These are phyloP conservation scores for Symphodus melops DNA, from an alignment of 2,113 vertebrate species.

Conservation along the genomic window DNA sequence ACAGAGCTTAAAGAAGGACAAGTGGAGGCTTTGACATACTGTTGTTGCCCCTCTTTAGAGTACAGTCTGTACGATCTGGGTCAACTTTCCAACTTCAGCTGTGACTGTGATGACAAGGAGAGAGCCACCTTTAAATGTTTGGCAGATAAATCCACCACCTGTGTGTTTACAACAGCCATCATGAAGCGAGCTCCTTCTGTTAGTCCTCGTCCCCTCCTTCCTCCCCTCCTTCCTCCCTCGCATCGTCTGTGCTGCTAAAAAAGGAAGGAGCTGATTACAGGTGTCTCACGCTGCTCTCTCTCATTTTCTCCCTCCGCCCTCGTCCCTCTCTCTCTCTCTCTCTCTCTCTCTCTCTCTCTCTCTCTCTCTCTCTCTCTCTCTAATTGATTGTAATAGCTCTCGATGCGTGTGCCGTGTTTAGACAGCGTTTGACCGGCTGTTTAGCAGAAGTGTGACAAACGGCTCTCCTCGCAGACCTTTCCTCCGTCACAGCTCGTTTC, in stretches of 20 bases:
- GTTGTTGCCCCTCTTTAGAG: no score
- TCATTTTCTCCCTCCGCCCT: constrained; percentile 7
- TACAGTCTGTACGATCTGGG: no score
- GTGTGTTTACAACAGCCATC: no score
- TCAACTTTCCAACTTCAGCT: no score
- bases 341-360: constrained; percentile 9
- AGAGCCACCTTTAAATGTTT: no score
- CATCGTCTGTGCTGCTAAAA: constrained; percentile 60
- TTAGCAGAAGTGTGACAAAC: constrained; percentile 59
- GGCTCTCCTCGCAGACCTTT: constrained; percentile 27
- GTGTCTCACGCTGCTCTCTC: constrained; percentile 32
- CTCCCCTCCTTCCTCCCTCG: constrained; percentile 18
- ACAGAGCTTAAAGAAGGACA: no score
- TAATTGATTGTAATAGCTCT: constrained; percentile 48
- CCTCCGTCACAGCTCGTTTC: constrained; percentile 28
- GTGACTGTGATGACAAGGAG: no score
- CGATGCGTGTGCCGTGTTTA: constrained; percentile 31
- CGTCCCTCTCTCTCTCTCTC: constrained; percentile 2
- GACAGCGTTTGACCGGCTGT: constrained; percentile 36
- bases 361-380: constrained; percentile 4
- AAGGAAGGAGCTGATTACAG: constrained; percentile 41
- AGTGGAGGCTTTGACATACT: no score
- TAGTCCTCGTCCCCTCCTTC: background rate
- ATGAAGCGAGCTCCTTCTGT: constrained; percentile 12
- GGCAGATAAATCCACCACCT: no score